Base-by-base conservation (phyloP, 2,113 vertebrate genomes). In the Chiloscyllium plagiosum region DNA sequence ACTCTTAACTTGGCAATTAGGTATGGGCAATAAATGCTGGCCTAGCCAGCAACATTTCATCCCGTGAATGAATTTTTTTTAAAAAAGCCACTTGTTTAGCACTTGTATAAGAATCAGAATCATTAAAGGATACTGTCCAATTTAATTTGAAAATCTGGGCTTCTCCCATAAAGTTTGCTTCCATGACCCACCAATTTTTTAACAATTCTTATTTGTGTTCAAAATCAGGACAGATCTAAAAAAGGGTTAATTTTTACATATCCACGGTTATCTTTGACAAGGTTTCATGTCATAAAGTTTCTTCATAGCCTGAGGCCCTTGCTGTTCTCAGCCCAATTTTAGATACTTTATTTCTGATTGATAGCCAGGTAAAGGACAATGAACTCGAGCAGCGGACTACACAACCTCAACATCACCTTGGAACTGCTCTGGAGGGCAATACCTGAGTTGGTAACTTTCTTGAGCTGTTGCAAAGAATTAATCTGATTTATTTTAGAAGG, bases 341-440 rank as follows among this genome's bases (percentile, higher is more conserved):
- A 93, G 89, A 66, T 93, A 93, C 89, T 93, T 93, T 93, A 93
- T 93, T 68, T 68, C 61, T 93, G 89, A 93, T 93, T 93, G 89
- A 93, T 37, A 19, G 89, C n/a, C n/a, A 93, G 89, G 89, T 93
- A 93, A 93, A 68, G 89, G 89, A 93, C 65, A 66, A 66, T 93
- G 89, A 68, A 93, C 89, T 61, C 3, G 89, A 93, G 89, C n/a
- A 37, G 61, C 61, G 66, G 61, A 68, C 66, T 93, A 66, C 89
- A 93, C 61, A 93, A 93, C 89, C 61, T 93, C 61, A 37, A 61
- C 61, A 66, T 66, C 89, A 68, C 89, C 56, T 93, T 93, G 87
- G 56, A 92, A 65, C 52, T 61, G 61, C n/a, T n/a, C 29, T 66
- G 89, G 66, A 93, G 89, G 89, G 56, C n/a, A 66, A 61, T n/a